A percentile compares a stretch with the other conserved stretches of the same genome.
phyloP scores from a whole-genome alignment of 2,113 vertebrate genomes.

The Uropsilus gracilis region DNA sequence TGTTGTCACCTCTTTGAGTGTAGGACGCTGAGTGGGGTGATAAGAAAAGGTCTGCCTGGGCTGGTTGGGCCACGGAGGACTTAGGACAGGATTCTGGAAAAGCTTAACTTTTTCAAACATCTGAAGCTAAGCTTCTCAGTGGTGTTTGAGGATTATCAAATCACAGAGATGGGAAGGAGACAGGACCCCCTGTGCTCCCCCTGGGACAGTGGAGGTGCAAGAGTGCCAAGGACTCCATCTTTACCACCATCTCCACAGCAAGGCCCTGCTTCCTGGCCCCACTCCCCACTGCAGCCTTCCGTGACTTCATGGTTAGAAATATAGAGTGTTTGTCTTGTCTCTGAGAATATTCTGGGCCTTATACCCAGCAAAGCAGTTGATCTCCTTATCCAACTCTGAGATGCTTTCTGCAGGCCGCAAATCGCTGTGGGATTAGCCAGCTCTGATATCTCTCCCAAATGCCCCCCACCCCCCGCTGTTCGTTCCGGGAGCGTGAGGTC shows the following conservation, averaged over 20 bases:
- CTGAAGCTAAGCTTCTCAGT: no score
- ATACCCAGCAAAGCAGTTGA: slow-evolving; percentile 34
- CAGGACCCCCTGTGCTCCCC: neutral
- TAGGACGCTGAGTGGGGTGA: neutral
- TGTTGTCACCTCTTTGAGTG: neutral
- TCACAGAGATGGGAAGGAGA: neutral
- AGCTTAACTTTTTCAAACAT: neutral
- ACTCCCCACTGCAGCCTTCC: neutral
- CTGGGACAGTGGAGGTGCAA: neutral
- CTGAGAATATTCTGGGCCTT: slow-evolving; percentile 3
- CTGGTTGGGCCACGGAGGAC: neutral
- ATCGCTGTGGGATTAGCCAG: slow-evolving; percentile 24
- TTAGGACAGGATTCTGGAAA: neutral
- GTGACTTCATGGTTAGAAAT: slow-evolving; percentile 17
- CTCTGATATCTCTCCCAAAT: neutral
- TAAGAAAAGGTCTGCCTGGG: neutral
- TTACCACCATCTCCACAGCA: neutral
- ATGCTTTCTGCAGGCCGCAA: neutral
- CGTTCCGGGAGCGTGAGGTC: fast-evolving
- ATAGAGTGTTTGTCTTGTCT: slow-evolving; percentile 50
- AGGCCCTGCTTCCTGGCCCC: neutral
- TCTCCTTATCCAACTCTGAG: slow-evolving; percentile 30
- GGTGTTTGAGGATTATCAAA: fast-evolving
- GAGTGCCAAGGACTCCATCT: neutral
- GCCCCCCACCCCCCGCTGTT: neutral